Percentiles rank a stretch among this genome's conserved stretches.
Evolutionary conservation across 2,888 invertebrate species (phyloP).

Genomic region (Dryocosmus kuriphilus): DNA sequence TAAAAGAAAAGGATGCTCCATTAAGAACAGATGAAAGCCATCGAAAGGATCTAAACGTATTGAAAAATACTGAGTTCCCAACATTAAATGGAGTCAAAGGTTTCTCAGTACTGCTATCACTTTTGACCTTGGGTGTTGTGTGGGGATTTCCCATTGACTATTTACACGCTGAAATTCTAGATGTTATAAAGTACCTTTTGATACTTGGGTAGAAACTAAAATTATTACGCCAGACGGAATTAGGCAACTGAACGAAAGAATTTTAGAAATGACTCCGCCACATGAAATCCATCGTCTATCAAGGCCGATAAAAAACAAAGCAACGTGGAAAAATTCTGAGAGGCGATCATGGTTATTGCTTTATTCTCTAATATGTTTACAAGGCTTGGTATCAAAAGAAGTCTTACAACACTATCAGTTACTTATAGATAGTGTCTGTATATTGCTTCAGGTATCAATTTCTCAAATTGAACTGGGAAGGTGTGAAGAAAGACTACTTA

Average conservation of each 20-base stretch:
- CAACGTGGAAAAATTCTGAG: constrained; percentile 41
- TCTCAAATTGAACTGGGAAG: background rate
- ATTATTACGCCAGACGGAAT: too few species aligned
- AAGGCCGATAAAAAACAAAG: constrained; percentile 5
- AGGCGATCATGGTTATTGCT: constrained; percentile 38
- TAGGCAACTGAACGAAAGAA: too few species aligned
- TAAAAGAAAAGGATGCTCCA: background rate
- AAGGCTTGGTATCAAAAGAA: background rate
- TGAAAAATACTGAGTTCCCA: too few species aligned
- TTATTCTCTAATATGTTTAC: constrained; percentile 32
- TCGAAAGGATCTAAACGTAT: too few species aligned
- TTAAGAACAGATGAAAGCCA: too few species aligned
- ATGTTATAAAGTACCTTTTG: too few species aligned
- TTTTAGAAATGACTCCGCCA: constrained; percentile 25
- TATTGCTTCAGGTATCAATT: constrained; percentile 14
- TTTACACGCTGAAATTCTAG: too few species aligned
- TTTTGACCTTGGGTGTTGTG: too few species aligned
- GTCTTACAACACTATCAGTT: background rate
- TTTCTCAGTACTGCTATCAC: too few species aligned
- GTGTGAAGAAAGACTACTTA: background rate
- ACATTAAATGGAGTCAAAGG: too few species aligned
- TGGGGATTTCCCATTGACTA: too few species aligned
- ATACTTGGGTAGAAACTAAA: too few species aligned
- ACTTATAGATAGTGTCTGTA: constrained; percentile 10
- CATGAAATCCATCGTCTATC: constrained; percentile 39